A percentile compares a stretch with the other conserved stretches of the same genome.
Evolutionary conservation across 2,888 invertebrate genomes (phyloP).

Genomic region (Luperina testacea): DNA sequence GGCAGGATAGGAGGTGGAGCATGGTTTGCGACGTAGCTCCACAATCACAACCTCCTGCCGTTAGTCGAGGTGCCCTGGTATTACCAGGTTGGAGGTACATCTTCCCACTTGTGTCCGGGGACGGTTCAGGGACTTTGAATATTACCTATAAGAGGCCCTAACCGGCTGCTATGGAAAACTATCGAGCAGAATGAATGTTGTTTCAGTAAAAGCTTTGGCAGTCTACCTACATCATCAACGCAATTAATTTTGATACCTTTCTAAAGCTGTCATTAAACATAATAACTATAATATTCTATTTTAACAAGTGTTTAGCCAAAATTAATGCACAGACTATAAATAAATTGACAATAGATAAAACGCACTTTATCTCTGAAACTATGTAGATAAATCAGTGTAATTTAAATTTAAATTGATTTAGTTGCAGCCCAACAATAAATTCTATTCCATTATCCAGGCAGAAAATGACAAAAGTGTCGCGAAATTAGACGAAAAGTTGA

Average conservation of each 20-base stretch:
- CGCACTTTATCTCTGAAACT: conserved; percentile 45
- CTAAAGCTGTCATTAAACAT: neutral
- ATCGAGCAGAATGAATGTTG: neutral
- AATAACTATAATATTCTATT: conserved; percentile 15
- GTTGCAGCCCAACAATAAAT: conserved; percentile 44
- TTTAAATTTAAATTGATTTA: conserved; percentile 63
- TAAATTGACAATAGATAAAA: conserved; percentile 52
- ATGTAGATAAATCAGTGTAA: conserved; percentile 50
- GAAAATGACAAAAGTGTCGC: conserved; percentile 52
- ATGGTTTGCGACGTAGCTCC: neutral
- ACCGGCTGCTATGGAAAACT: neutral
- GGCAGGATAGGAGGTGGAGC: neutral
- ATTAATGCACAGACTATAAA: conserved; percentile 26
- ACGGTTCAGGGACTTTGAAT: neutral
- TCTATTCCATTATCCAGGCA: conserved; percentile 41
- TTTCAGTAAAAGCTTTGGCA: neutral
- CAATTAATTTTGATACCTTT: conserved; percentile 7
- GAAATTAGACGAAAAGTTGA: conserved; percentile 62
- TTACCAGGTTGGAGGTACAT: neutral
- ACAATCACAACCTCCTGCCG: neutral
- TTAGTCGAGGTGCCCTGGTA: neutral
- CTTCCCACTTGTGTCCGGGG: neutral
- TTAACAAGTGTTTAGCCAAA: conserved; percentile 24
- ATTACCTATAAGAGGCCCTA: too few relatives aligned
- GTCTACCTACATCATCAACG: neutral